phyloP scores from a whole-genome alignment of 2,888 invertebrate species.

The Cylloceria caligata region DNA sequence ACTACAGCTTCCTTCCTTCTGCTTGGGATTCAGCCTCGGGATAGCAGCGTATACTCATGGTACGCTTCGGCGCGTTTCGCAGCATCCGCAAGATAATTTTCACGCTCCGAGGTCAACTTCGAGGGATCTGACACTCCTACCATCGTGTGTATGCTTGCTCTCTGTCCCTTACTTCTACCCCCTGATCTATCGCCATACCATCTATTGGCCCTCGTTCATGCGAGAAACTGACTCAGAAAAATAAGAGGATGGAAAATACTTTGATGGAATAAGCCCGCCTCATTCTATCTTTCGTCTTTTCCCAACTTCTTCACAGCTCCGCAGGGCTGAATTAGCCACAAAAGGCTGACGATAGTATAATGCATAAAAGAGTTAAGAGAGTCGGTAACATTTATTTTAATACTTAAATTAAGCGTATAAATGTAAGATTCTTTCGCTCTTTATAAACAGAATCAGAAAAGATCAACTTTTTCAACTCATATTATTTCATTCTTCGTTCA shows the following conservation, averaged over 20 bases:
- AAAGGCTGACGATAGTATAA: constrained; percentile 40
- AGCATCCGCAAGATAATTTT: constrained; percentile 69
- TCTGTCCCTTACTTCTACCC: constrained; percentile 34
- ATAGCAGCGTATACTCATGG: constrained; percentile 54
- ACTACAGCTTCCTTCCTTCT: constrained; percentile 12
- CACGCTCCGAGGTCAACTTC: constrained; percentile 66
- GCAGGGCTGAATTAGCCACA: constrained; percentile 24
- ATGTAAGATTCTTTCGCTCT: not conserved
- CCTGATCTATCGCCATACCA: constrained; percentile 55
- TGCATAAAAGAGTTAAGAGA: not conserved
- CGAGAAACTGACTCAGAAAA: constrained; percentile 23
- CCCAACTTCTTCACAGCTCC: constrained; percentile 19
- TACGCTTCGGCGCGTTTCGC: constrained; percentile 66
- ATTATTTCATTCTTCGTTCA: not conserved
- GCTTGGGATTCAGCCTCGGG: constrained; percentile 43
- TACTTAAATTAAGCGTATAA: not conserved
- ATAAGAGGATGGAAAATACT: constrained; percentile 38
- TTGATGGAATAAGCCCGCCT: constrained; percentile 18
- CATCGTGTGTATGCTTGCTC: not conserved
- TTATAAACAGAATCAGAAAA: not conserved
- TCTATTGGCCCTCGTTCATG: constrained; percentile 63
- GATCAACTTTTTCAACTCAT: not conserved
- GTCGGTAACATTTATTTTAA: not conserved
- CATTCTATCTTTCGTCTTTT: constrained; percentile 7
- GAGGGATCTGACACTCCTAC: constrained; percentile 22